phyloP scores from a whole-genome alignment of 2,113 vertebrate genomes.

The Paradoxurus hermaphroditus region DNA sequence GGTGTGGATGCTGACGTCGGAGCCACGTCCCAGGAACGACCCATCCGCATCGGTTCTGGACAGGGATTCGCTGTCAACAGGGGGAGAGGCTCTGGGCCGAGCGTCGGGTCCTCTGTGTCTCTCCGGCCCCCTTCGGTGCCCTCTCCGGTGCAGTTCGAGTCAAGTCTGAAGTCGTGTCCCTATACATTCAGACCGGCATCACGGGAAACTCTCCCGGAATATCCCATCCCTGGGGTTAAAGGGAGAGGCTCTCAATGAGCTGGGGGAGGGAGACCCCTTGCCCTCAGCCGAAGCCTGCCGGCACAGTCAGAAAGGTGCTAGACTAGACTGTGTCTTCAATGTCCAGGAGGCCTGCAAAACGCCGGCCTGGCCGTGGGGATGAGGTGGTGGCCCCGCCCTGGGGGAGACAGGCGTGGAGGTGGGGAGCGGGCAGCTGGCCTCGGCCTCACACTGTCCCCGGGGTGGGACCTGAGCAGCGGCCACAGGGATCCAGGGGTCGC shows the following conservation, averaged over 20 bases:
- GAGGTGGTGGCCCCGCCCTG: background rate
- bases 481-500: background rate
- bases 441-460: background rate
- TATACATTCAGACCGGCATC: background rate
- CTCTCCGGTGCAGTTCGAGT: background rate
- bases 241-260: background rate
- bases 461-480: background rate
- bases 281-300: background rate
- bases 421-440: background rate
- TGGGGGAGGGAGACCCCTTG: background rate
- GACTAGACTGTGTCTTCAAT: background rate
- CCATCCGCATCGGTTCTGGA: fast-evolving
- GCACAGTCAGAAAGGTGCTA: background rate
- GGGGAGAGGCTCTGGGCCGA: background rate
- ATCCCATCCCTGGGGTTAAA: background rate
- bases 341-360: background rate
- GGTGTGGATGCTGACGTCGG: fast-evolving
- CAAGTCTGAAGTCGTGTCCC: background rate
- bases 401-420: fast-evolving
- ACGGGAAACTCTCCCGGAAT: background rate
- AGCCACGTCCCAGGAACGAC: fast-evolving
- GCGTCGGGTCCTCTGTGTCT: background rate
- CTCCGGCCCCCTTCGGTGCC: too few relatives aligned
- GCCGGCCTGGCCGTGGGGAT: fast-evolving
- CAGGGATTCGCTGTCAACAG: fast-evolving